Percentiles rank a stretch among this genome's conserved stretches.
Evolutionary conservation across 2,888 invertebrate species (phyloP).

Genomic region (Mythimna lalbum): DNA sequence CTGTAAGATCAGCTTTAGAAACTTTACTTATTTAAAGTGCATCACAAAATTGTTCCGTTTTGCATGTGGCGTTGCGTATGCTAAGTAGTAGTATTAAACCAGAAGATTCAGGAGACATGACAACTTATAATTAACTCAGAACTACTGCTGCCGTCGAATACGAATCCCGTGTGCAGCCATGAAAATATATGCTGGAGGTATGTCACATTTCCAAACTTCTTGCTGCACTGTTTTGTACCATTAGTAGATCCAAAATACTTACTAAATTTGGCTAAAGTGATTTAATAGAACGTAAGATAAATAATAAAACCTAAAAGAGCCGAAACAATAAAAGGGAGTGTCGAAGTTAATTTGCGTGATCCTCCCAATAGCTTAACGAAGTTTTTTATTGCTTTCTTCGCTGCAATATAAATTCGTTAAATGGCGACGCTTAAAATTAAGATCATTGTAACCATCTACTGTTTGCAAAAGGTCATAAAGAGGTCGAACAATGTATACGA

Average conservation of each 20-base stretch:
- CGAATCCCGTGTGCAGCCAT: conserved; percentile 40
- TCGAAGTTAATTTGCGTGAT: conserved; percentile 64
- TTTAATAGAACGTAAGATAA: conserved; percentile 20
- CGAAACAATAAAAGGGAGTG: conserved; percentile 60
- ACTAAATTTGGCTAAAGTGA: not conserved
- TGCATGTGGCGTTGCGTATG: conserved; percentile 39
- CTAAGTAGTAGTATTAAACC: conserved; percentile 43
- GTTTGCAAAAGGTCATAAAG: conserved; percentile 67
- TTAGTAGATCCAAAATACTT: not conserved
- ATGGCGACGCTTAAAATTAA: conserved; percentile 58
- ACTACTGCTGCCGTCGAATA: conserved; percentile 30
- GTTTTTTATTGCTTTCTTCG: conserved; percentile 62
- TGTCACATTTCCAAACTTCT: conserved; percentile 15
- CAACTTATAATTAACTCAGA: conserved; percentile 69
- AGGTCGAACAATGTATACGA: conserved; percentile 65
- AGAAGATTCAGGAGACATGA: conserved; percentile 42
- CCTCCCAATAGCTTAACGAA: conserved; percentile 61
- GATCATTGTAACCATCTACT: conserved; percentile 48
- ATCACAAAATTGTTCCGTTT: conserved; percentile 40
- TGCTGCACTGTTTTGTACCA: conserved; percentile 20
- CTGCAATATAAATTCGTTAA: conserved; percentile 64
- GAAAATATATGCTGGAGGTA: conserved; percentile 36
- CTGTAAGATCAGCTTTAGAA: not conserved
- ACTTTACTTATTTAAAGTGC: conserved; percentile 7
- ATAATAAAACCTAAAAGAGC: conserved; percentile 50